Evolutionary conservation across 2,888 invertebrate species (phyloP).

Genomic region (Deroplatys truncata): DNA sequence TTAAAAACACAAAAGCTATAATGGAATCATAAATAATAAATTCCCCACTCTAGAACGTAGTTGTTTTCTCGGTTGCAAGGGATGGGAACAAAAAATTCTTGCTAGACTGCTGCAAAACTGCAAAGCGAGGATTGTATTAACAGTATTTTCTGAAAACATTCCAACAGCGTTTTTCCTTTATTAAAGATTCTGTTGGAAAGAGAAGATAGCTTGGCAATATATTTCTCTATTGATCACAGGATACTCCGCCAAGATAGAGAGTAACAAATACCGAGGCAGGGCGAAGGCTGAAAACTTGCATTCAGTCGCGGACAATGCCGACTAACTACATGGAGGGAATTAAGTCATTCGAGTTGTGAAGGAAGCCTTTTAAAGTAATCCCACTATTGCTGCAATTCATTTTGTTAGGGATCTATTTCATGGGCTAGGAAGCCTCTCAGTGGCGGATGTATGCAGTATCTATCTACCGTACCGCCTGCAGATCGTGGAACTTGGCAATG

Average conservation of each 20-base stretch:
- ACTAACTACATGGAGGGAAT: background rate
- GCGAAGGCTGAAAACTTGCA: too few relatives aligned
- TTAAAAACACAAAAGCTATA: too few relatives aligned
- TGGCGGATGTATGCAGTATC: background rate
- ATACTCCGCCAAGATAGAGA: too few relatives aligned
- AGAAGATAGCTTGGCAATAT: background rate
- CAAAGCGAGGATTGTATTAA: background rate
- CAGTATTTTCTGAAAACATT: background rate
- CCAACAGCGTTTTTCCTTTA: background rate
- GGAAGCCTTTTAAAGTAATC: background rate
- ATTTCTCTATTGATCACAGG: background rate
- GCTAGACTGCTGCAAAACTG: too few relatives aligned
- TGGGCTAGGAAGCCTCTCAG: background rate
- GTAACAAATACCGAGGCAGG: too few relatives aligned
- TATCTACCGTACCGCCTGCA: too few relatives aligned
- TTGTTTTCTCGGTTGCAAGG: background rate
- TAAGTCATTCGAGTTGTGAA: background rate
- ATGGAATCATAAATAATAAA: too few relatives aligned
- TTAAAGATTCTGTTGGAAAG: background rate
- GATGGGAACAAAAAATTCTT: too few relatives aligned
- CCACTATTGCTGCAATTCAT: background rate
- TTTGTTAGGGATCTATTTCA: background rate
- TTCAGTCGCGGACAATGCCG: too few relatives aligned
- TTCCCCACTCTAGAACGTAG: too few relatives aligned
- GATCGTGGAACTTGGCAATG: too few relatives aligned